phyloP scores from a whole-genome alignment of 1,140 invertebrate genomes.

The Epicauta chinensis region DNA sequence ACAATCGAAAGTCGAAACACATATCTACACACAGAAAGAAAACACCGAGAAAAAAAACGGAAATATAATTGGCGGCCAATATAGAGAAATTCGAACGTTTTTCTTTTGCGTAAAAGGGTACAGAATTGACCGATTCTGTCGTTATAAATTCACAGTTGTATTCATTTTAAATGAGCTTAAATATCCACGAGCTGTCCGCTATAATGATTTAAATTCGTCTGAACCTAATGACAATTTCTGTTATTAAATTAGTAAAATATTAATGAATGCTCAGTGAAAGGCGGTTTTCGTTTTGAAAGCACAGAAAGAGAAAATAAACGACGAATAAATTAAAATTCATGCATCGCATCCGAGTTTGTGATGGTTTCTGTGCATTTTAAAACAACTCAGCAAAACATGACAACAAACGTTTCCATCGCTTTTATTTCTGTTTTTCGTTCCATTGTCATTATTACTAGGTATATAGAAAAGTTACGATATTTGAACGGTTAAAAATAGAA shows the following conservation, averaged over 20 bases:
- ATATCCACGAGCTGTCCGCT: conserved; percentile 6
- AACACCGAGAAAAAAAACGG: too few relatives aligned
- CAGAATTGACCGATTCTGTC: too few relatives aligned
- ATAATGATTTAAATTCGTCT: conserved; percentile 11
- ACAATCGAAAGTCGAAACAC: too few relatives aligned
- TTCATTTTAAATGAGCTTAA: conserved; percentile 4
- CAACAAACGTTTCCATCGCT: not conserved
- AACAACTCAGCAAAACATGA: conserved; percentile 3
- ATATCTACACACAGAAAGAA: too few relatives aligned
- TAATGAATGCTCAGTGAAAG: conserved; percentile 23
- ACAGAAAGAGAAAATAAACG: conserved; percentile 23
- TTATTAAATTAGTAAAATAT: conserved; percentile 28
- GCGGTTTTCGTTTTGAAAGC: conserved; percentile 24
- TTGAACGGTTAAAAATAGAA: not conserved
- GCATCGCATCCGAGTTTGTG: conserved; percentile 15
- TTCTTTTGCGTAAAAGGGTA: too few relatives aligned
- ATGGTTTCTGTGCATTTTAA: conserved; percentile 24
- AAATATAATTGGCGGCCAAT: too few relatives aligned
- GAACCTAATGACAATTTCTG: conserved; percentile 24
- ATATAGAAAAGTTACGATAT: too few relatives aligned
- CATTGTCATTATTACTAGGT: too few relatives aligned
- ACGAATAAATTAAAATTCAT: conserved; percentile 26
- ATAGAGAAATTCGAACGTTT: too few relatives aligned
- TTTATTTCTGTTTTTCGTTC: conserved; percentile 1
- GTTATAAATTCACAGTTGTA: too few relatives aligned